Base-by-base conservation (phyloP, 2,888 invertebrate genomes). In the Agrochola lychnidis region DNA sequence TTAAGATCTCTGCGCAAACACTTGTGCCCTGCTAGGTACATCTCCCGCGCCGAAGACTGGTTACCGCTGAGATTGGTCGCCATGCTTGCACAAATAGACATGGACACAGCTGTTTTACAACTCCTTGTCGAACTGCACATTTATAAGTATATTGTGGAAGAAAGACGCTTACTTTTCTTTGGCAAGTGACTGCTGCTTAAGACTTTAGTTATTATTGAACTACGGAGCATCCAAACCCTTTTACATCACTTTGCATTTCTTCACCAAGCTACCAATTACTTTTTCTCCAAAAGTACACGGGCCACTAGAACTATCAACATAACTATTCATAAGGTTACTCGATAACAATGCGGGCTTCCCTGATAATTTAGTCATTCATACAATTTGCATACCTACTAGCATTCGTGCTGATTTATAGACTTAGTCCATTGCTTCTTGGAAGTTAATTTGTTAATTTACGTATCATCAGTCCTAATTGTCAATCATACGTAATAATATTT, bases 281-380 rank as follows among this genome's bases (percentile, higher is more conserved):
- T 14, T 3, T 0, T 69, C 69, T 36, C 3, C 7, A 2, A 57
- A 36, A 36, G 16, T 48, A 57, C 1, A 48, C 6, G 36, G 19
- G 25, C 53, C 57, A 57, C 57, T n/a, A 25, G 56, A n/a, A 12
- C n/a, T 22, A 64, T 51, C n/a, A 75, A 16, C 16, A 40, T 51
- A 66, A 40, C 36, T 45, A 51, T 25, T 14, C 36, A 22, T 25
- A 64, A 45, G 36, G 19, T 40, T 36, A 48, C 25, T 71, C 6
- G 51, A 16, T 16, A 67, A 73, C 62, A 83, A 80, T 57, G n/a
- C 36, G 25, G 73, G 61, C 63, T 73, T 80, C 63, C 62, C 72
- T 82, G 14, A 76, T 83, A 71, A 70, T 69, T 80, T 73, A 73
- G 73, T 83, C 63, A 73, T 73, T 81, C 61, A 69, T 30, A 22